Percentiles rank a stretch among this genome's conserved stretches.
Conservation (phyloP, 64 coral and sea anemone species). For the Porites lutea region DNA sequence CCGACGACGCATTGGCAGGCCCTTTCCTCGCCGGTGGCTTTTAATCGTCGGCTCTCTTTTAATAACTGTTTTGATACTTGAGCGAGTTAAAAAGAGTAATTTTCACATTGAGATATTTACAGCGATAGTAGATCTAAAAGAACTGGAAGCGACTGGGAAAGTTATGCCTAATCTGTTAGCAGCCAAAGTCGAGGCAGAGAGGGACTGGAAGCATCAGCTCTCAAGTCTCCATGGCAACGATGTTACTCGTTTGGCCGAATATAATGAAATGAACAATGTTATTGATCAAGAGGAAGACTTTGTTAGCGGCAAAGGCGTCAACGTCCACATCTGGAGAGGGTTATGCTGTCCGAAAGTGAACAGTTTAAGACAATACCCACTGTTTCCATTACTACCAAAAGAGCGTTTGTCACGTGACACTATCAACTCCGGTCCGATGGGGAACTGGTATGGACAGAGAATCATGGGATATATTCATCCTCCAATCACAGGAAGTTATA, state of each 20-base stretch:
- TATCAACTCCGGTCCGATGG: slow-evolving; percentile 40
- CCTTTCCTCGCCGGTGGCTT: neutral
- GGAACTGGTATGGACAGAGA: slow-evolving; percentile 48
- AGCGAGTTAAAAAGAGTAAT: neutral
- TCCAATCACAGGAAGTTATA: slow-evolving; percentile 12
- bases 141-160: neutral
- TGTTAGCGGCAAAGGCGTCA: neutral
- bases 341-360: slow-evolving; percentile 42
- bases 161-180: neutral
- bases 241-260: too few relatives aligned
- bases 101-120: neutral
- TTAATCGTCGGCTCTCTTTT: neutral
- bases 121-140: neutral
- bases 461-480: slow-evolving; percentile 56
- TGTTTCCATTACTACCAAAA: slow-evolving; percentile 35
- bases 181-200: neutral
- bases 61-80: neutral
- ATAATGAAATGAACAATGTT: neutral
- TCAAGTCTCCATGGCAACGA: neutral
- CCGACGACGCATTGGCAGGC: neutral
- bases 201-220: neutral
- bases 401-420: slow-evolving; percentile 18
- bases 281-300: neutral
- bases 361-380: slow-evolving; percentile 42
- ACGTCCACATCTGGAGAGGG: slow-evolving; percentile 48